Conservation (phyloP, 2,797 vertebrate genomes). For the Girardinus metallicus region DNA sequence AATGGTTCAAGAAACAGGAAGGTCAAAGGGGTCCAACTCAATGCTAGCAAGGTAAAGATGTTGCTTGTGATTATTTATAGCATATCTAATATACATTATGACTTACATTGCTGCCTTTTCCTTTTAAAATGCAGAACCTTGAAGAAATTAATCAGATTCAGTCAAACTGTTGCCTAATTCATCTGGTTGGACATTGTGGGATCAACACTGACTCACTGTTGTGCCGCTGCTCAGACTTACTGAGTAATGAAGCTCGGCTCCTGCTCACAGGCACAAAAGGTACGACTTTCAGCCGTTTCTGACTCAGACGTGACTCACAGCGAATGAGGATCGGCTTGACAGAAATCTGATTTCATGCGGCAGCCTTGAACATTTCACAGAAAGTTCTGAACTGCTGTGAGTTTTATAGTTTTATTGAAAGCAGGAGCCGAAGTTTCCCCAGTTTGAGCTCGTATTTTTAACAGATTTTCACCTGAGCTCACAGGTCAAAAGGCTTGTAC, state of each 20-base stretch:
- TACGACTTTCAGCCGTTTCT: constrained; percentile 34
- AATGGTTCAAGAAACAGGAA: neutral
- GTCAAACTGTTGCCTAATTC: constrained; percentile 8
- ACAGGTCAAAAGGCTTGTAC: neutral
- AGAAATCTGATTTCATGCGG: constrained; percentile 8
- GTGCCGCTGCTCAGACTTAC: constrained; percentile 9
- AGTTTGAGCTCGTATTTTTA: neutral
- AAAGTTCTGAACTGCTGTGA: constrained; percentile 9
- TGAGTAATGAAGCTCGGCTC: constrained; percentile 39
- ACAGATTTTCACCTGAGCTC: constrained; percentile 8
- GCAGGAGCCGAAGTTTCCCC: neutral
- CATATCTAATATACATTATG: neutral
- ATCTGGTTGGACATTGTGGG: constrained; percentile 18
- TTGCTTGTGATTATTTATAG: neutral
- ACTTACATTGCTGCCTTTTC: neutral
- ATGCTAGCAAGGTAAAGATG: neutral
- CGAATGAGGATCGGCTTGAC: constrained; percentile 11
- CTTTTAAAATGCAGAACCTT: neutral
- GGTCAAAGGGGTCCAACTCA: neutral
- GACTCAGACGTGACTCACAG: constrained; percentile 39
- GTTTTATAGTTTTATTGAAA: constrained; percentile 1
- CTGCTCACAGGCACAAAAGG: constrained; percentile 36
- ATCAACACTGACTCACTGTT: constrained; percentile 34
- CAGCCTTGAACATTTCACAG: constrained; percentile 15
- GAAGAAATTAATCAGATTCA: neutral